phyloP scores from a whole-genome alignment of 2,888 invertebrate species.

The Deroplatys truncata region DNA sequence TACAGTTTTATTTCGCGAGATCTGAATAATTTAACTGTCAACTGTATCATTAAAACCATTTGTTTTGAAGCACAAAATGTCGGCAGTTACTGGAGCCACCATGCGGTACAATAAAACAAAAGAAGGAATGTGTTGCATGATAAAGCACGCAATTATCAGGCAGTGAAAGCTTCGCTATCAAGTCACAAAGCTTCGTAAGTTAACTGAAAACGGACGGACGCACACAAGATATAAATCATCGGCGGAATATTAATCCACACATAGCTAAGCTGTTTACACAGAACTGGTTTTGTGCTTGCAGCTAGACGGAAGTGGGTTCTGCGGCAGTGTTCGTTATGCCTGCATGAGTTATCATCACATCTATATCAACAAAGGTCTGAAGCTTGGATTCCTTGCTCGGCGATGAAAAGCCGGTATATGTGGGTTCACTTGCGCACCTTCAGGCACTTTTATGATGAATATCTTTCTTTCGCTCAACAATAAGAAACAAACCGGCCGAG shows the following conservation, averaged over 20 bases:
- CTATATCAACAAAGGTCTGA: background rate
- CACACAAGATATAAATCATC: background rate
- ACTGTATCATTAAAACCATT: too few species aligned
- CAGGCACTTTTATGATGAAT: background rate
- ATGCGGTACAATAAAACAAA: too few species aligned
- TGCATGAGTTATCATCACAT: background rate
- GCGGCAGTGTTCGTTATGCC: background rate
- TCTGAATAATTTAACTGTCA: too few species aligned
- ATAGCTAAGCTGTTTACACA: background rate
- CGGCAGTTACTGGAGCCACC: too few species aligned
- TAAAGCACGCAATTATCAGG: background rate
- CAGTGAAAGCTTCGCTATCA: background rate
- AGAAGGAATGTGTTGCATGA: background rate
- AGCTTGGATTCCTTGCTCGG: background rate
- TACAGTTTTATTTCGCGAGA: too few species aligned
- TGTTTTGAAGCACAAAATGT: too few species aligned
- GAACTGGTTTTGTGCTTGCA: background rate
- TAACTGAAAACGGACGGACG: background rate
- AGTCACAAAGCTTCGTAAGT: background rate
- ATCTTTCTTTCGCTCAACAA: background rate
- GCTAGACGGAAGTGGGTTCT: background rate
- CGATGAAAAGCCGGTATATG: too few species aligned
- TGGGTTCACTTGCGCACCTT: background rate
- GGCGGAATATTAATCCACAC: background rate
- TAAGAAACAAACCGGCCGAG: background rate